Base-by-base conservation (phyloP, 1,140 invertebrate species). In the Geopemphigus sp. region DNA sequence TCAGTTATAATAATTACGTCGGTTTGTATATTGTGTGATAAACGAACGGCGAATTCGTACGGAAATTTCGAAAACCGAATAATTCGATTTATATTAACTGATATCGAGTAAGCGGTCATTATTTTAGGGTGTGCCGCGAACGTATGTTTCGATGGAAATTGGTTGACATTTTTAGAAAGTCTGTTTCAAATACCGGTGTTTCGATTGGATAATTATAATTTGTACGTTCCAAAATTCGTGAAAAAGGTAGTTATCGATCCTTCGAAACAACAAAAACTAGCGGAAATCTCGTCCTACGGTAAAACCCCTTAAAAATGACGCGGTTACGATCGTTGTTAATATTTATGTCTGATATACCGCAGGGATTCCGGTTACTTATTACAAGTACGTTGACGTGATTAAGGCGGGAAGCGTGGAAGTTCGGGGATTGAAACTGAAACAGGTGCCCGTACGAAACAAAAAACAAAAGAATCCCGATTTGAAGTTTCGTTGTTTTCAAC, bases 131-230 rank as follows among this genome's bases (percentile, higher is more conserved):
- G 66, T 17, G 83, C 53, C 66, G 81, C 1, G 50, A 82, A 68
- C 84, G 84, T 96, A 39, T 85, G 88, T 76, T 98, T 96, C 95
- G 88, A 89, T 24, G 89, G 91, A 64, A 93, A 97, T 84, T 98
- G 95, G 95, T 90, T 97, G 57, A 91, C 94, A 15, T 98, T 91
- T 85, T 90, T 98, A 83, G 97, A 98, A 84, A 95, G 94, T 0
- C 94, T 98, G 90, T 88, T 98, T 26, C 96, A 98, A 85, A 95
- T 96, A 82, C 89, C 88, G 59, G 92, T 98, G 82, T 85, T 97
- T 24, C 90, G 91, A 61, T 89, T 90, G 81, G 89, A 91, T 81
- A 89, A 90, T 5, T 87, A 91, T 56, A 90, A 92, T 83, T 87
- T 98, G 0, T 92, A 92, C 84, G 85, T 98, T 63, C 96, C 96